phyloP scores from a whole-genome alignment of 2,113 vertebrate species.

The Prionailurus viverrinus region DNA sequence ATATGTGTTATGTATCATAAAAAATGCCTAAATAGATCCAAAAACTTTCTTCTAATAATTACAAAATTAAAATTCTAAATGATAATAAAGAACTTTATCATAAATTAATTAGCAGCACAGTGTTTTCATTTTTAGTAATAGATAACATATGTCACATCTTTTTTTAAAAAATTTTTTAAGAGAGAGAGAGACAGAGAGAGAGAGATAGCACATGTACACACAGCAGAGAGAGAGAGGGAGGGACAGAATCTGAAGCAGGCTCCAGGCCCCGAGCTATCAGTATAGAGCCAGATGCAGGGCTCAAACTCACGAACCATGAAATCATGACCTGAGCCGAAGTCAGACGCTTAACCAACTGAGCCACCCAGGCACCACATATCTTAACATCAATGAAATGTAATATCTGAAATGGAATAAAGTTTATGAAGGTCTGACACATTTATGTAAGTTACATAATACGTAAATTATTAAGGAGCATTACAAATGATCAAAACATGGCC shows the following conservation, averaged over 20 bases:
- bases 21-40: not conserved
- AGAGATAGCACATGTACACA: too few relatives aligned
- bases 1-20: not conserved
- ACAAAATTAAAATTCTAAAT: slow-evolving; percentile 10
- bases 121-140: not conserved
- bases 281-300: too few relatives aligned
- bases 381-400: not conserved
- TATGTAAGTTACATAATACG: not conserved
- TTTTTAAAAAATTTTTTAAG: too few relatives aligned
- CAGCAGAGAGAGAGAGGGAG: too few relatives aligned
- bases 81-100: not conserved
- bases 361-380: not conserved
- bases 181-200: too few relatives aligned
- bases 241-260: too few relatives aligned
- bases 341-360: too few relatives aligned
- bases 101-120: not conserved
- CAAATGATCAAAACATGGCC: not conserved
- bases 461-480: not conserved
- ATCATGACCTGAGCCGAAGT: too few relatives aligned
- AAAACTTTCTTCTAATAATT: not conserved
- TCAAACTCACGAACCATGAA: too few relatives aligned
- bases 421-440: not conserved
- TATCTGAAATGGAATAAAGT: not conserved
- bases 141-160: not conserved
- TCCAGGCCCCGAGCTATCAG: too few relatives aligned